Conservation (phyloP, 2,797 vertebrate species). For the Eulemur mongoz region DNA sequence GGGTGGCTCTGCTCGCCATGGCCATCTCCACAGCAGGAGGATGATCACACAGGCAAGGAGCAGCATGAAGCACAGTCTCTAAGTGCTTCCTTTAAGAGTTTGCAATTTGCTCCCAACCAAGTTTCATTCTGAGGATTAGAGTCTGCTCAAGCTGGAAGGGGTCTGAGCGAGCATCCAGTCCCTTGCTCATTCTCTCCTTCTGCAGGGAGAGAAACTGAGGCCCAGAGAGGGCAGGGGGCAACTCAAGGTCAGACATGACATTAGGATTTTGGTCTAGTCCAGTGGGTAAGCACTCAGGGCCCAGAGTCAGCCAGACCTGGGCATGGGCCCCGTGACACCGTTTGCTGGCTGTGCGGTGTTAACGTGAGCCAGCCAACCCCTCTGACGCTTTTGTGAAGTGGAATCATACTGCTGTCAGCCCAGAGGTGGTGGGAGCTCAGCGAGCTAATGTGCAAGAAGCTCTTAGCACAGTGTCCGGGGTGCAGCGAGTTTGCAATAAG, state of each 20-base stretch:
- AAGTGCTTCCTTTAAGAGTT: not conserved
- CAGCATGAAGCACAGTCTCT: accelerated
- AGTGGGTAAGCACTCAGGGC: accelerated
- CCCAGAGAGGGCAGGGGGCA: not conserved
- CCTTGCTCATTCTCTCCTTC: not conserved
- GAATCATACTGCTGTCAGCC: accelerated
- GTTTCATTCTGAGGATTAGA: not conserved
- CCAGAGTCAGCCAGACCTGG: not conserved
- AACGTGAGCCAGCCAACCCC: not conserved
- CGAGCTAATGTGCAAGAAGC: not conserved
- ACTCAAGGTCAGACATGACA: accelerated
- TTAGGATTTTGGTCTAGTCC: not conserved
- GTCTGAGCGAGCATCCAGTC: accelerated
- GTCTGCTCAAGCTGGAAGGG: not conserved
- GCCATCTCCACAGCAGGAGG: not conserved
- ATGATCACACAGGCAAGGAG: not conserved
- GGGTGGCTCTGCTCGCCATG: not conserved
- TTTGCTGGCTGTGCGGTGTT: not conserved
- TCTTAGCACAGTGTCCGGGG: not conserved
- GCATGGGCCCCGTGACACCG: accelerated
- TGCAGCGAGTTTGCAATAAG: too few relatives aligned
- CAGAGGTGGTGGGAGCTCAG: not conserved
- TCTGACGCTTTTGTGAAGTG: not conserved
- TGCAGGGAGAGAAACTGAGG: not conserved
- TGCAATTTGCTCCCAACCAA: not conserved